Percentiles rank a stretch among this genome's conserved stretches.
These are phyloP conservation scores for Lutraria rhynchaena DNA, from an alignment of 1,140 invertebrate species.

Conservation along the genomic window DNA sequence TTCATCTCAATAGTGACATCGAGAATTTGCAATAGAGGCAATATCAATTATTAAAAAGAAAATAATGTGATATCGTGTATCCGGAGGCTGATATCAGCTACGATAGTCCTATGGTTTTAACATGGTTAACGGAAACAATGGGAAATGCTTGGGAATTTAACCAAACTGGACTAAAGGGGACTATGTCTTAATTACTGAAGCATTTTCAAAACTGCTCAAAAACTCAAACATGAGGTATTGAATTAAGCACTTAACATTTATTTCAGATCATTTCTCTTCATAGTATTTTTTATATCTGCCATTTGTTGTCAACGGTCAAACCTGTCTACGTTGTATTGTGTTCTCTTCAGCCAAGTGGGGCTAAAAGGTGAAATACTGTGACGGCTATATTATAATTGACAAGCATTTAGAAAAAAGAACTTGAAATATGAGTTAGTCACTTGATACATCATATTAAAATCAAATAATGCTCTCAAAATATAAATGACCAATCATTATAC, in stretches of 20 bases:
- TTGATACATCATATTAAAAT: constrained; percentile 58
- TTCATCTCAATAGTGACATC: constrained; percentile 37
- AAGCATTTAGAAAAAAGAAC: constrained; percentile 25
- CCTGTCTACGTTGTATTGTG: constrained; percentile 33
- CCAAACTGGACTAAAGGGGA: too few species aligned
- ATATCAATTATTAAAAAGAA: constrained; percentile 58
- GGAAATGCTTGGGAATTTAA: too few species aligned
- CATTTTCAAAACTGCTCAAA: too few species aligned
- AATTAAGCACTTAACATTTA: constrained; percentile 6
- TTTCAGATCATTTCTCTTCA: constrained; percentile 18
- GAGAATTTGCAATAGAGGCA: constrained; percentile 36
- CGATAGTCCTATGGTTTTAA: too few species aligned
- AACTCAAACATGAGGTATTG: constrained; percentile 2
- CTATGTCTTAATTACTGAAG: too few species aligned
- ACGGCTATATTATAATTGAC: constrained; percentile 34
- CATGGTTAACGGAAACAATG: too few species aligned
- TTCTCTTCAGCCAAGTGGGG: background rate
- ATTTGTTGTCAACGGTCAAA: constrained; percentile 13
- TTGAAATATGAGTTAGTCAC: constrained; percentile 49
- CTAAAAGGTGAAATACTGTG: constrained; percentile 18
- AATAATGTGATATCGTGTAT: constrained; percentile 48
- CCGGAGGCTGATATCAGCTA: background rate
- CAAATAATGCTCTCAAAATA: constrained; percentile 58
- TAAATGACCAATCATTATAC: constrained; percentile 2
- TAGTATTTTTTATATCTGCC: constrained; percentile 37